Base-by-base conservation (phyloP, 2,113 vertebrate genomes). In the Ceuthmochares aereus region DNA sequence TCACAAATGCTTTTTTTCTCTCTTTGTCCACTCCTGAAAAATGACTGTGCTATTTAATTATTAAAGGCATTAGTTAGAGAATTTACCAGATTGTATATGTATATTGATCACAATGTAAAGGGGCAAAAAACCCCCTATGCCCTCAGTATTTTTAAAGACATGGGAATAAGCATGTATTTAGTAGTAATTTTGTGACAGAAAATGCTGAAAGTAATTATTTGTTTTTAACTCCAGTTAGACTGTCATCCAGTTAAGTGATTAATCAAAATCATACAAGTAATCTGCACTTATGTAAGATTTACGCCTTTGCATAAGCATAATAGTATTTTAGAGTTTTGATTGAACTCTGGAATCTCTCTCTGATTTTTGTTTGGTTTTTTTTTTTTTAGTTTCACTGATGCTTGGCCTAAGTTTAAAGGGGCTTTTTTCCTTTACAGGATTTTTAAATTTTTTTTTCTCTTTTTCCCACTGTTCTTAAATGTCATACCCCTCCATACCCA, bases 41-140 rank as follows among this genome's bases (percentile, higher is more conserved):
- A 73, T 40, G 14, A 43, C 30, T 81, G 19, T 51, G 18, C 16
- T 74, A 21, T 60, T 87, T 74, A 94, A 77, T 67, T 37, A 37
- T 54, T 36, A 84, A 73, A 23, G 60, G 62, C 77, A 89, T 93
- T 94, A 94, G 76, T 96, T 89, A 90, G 70, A 96, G 68, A 47
- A 95, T 94, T 96, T 90, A 93, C 67, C 60, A 88, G 66, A 66
- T 40, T 93, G 76, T 81, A 83, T 90, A 96, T 78, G 43, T 93
- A 58, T 75, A 95, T 51, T 82, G 74, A 59, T 95, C 69, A 93
- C 43, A 20, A 7, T 55, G 76, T 45, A 78, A 76, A 21, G 6
- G 20, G 7, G 20, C 2, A 4, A 27, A 36, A 64, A 73, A 59
- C 30, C 2, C 40, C 14, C 11, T 55, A 3, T 81, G 12, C 13